Percentiles rank a stretch among this genome's conserved stretches.
These are phyloP conservation scores for Diplazon laetatorius DNA, from an alignment of 2,888 invertebrate genomes.

Conservation along the genomic window DNA sequence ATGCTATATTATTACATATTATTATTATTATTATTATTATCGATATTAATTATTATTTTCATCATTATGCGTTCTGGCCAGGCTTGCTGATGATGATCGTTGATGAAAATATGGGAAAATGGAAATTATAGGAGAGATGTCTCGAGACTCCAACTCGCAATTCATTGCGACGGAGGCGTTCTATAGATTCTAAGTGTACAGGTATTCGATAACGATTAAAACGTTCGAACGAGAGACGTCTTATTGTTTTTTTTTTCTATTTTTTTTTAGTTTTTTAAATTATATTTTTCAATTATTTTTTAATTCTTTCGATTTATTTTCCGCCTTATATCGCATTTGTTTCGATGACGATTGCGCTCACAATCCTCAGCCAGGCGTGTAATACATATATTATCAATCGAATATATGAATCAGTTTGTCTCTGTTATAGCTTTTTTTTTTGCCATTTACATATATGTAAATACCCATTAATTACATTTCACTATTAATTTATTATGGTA, in stretches of 20 bases:
- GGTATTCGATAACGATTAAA: conserved; percentile 69
- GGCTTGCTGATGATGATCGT: conserved; percentile 66
- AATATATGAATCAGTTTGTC: conserved; percentile 74
- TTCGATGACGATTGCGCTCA: conserved; percentile 53
- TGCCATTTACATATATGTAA: conserved; percentile 82
- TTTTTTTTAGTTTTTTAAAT: conserved; percentile 29
- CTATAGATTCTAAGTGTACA: conserved; percentile 78
- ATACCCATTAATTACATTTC: conserved; percentile 82
- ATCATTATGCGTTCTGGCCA: conserved; percentile 56
- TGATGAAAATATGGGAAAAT: conserved; percentile 57
- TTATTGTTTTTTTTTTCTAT: conserved; percentile 25
- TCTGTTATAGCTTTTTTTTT: conserved; percentile 80
- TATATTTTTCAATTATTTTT: conserved; percentile 38
- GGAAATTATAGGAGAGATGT: conserved; percentile 61
- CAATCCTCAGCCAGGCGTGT: conserved; percentile 66
- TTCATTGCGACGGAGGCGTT: conserved; percentile 65
- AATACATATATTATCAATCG: conserved; percentile 63
- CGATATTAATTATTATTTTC: background rate
- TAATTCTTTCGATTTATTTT: conserved; percentile 32
- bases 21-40: too few species aligned
- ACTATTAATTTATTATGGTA: conserved; percentile 81
- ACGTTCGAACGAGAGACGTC: conserved; percentile 60
- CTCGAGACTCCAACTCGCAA: conserved; percentile 66
- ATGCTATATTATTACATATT: conserved; percentile 21
- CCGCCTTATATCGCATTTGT: too few species aligned